Conservation (phyloP, 2,888 invertebrate genomes). For the Boloria euphrosyne region DNA sequence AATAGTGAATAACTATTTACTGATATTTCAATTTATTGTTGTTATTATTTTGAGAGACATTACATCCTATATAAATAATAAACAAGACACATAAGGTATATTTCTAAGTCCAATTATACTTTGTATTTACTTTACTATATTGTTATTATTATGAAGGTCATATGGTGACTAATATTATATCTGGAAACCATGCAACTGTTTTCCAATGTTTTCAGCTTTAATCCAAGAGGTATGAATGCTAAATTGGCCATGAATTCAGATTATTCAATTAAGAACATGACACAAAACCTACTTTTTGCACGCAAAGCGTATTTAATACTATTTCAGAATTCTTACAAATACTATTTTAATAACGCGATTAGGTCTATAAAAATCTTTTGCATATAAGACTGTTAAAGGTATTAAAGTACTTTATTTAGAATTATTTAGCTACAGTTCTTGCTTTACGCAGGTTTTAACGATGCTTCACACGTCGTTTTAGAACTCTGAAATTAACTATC, state of each 20-base stretch:
- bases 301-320: slow-evolving; percentile 19
- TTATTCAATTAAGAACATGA: slow-evolving; percentile 38
- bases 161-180: slow-evolving; percentile 15
- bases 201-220: slow-evolving; percentile 23
- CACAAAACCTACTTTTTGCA: slow-evolving; percentile 27
- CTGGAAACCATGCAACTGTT: slow-evolving; percentile 31
- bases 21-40: too few species aligned
- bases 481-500: too few species aligned
- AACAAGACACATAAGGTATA: neutral
- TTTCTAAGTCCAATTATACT: slow-evolving; percentile 8
- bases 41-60: too few species aligned
- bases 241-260: slow-evolving; percentile 37
- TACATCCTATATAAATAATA: too few species aligned
- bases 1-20: too few species aligned
- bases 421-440: too few species aligned
- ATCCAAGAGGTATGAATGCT: slow-evolving; percentile 8
- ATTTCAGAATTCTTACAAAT: slow-evolving; percentile 9
- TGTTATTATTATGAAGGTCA: slow-evolving; percentile 10
- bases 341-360: slow-evolving; percentile 16
- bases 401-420: too few species aligned
- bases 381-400: neutral
- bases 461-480: too few species aligned
- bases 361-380: neutral
- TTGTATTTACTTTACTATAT: neutral
- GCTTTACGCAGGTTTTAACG: too few species aligned